Percentiles rank a stretch among this genome's conserved stretches.
These are phyloP conservation scores for Chrysomela aeneicollis DNA, from an alignment of 2,888 invertebrate species.

Conservation along the genomic window DNA sequence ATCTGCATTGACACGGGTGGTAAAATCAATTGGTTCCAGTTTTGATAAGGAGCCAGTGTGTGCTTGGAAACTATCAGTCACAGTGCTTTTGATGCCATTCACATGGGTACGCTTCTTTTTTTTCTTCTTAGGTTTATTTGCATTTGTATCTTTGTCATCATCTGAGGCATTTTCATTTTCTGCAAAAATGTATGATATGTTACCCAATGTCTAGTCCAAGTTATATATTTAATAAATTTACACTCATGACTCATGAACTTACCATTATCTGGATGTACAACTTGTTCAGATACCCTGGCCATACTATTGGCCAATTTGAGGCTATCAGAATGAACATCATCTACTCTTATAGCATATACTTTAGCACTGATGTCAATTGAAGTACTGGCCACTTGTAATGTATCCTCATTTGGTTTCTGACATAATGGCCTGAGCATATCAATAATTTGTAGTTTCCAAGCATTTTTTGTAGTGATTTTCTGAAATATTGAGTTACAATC, in stretches of 20 bases:
- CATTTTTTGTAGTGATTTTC: conserved; percentile 91
- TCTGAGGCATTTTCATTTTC: conserved; percentile 46
- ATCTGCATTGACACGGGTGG: conserved; percentile 47
- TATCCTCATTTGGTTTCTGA: conserved; percentile 72
- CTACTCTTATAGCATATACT: conserved; percentile 78
- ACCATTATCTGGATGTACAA: conserved; percentile 20
- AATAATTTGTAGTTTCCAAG: conserved; percentile 86
- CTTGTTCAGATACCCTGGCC: conserved; percentile 49
- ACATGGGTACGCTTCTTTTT: conserved; percentile 40
- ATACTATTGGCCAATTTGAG: conserved; percentile 79
- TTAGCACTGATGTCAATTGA: conserved; percentile 89
- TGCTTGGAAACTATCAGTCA: conserved; percentile 46
- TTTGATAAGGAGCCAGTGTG: conserved; percentile 45
- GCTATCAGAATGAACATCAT: conserved; percentile 82
- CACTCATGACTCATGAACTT: too few relatives aligned
- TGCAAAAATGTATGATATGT: conserved; percentile 8
- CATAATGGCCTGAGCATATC: conserved; percentile 84
- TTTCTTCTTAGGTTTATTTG: conserved; percentile 40
- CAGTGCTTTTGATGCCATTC: conserved; percentile 44
- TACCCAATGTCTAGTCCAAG: too few relatives aligned
- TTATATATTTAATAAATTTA: too few relatives aligned
- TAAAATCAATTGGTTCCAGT: conserved; percentile 50
- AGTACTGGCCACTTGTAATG: conserved; percentile 82
- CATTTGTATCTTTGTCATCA: conserved; percentile 25
- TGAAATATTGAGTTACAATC: conserved; percentile 58